Percentiles rank a stretch among this genome's conserved stretches.
phyloP scores from a whole-genome alignment of 2,888 invertebrate genomes.

The Orthonevra nobilis region DNA sequence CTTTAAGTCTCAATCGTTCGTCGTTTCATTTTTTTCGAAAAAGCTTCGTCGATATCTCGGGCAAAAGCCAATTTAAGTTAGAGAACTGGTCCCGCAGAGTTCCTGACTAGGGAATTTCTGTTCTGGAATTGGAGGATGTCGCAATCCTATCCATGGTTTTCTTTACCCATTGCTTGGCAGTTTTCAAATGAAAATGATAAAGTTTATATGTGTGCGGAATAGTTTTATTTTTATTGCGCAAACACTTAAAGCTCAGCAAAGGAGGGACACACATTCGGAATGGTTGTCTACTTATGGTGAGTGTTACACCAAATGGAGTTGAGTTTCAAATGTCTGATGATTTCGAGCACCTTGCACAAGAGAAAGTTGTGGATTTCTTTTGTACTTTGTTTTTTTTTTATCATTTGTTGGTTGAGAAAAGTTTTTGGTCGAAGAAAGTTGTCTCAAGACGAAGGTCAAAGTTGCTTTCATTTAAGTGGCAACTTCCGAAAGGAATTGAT shows the following conservation, averaged over 20 bases:
- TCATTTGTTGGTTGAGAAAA: background rate
- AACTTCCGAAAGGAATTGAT: constrained; percentile 2
- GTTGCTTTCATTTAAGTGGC: constrained; percentile 17
- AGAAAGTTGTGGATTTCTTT: constrained; percentile 29
- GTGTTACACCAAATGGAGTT: constrained; percentile 25
- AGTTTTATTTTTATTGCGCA: constrained; percentile 27
- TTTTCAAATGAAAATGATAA: constrained; percentile 43
- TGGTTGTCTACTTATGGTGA: constrained; percentile 25
- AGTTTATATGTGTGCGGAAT: constrained; percentile 51
- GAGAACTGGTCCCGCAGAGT: constrained; percentile 43
- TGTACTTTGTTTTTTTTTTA: constrained; percentile 21
- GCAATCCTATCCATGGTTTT: background rate
- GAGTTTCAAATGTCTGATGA: constrained; percentile 36
- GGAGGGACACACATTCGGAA: constrained; percentile 7
- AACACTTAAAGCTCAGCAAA: constrained; percentile 38
- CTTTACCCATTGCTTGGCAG: constrained; percentile 4
- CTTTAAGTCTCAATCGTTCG: constrained; percentile 13
- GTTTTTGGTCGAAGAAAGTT: constrained; percentile 13
- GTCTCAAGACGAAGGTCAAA: constrained; percentile 34
- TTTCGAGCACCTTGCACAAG: constrained; percentile 46
- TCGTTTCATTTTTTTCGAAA: constrained; percentile 24
- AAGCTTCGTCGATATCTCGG: constrained; percentile 34
- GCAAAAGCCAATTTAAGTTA: constrained; percentile 67
- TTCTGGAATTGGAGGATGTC: constrained; percentile 5
- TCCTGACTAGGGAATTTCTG: constrained; percentile 6